A percentile compares a stretch with the other conserved stretches of the same genome.
phyloP scores from a whole-genome alignment of 2,888 invertebrate species.

The Tethea ocularis region DNA sequence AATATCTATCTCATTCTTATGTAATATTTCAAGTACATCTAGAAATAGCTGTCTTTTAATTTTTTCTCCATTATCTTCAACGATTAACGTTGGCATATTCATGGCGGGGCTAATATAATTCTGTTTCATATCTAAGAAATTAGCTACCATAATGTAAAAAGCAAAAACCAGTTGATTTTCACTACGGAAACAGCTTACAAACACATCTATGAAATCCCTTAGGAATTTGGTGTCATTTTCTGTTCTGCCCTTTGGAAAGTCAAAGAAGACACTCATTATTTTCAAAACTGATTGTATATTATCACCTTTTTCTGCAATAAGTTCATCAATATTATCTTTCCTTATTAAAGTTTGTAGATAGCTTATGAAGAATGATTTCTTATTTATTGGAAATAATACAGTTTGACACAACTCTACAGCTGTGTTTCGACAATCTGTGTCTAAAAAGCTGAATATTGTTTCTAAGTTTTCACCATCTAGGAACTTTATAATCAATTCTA shows the following conservation, averaged over 20 bases:
- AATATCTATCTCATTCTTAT: constrained; percentile 69
- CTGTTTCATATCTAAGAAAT: constrained; percentile 64
- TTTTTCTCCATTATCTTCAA: constrained; percentile 61
- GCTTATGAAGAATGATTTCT: constrained; percentile 62
- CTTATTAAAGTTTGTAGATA: constrained; percentile 67
- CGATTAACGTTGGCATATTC: constrained; percentile 52
- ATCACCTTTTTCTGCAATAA: constrained; percentile 72
- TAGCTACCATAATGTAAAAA: constrained; percentile 67
- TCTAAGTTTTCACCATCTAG: constrained; percentile 64
- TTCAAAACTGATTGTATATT: constrained; percentile 73
- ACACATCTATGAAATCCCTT: constrained; percentile 64
- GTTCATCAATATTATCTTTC: constrained; percentile 64
- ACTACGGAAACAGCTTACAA: constrained; percentile 62
- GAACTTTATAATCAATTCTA: constrained; percentile 67
- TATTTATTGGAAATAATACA: constrained; percentile 65
- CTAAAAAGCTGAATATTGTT: constrained; percentile 62
- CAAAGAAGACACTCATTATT: constrained; percentile 70
- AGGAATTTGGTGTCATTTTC: constrained; percentile 55
- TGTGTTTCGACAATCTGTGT: constrained; percentile 49
- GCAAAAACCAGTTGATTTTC: constrained; percentile 72
- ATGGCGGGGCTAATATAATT: constrained; percentile 64
- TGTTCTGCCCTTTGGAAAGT: constrained; percentile 59
- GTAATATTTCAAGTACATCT: constrained; percentile 62
- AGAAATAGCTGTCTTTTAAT: constrained; percentile 64
- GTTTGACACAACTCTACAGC: constrained; percentile 59